phyloP scores from a whole-genome alignment of 2,113 vertebrate species.

The Mohoua ochrocephala region DNA sequence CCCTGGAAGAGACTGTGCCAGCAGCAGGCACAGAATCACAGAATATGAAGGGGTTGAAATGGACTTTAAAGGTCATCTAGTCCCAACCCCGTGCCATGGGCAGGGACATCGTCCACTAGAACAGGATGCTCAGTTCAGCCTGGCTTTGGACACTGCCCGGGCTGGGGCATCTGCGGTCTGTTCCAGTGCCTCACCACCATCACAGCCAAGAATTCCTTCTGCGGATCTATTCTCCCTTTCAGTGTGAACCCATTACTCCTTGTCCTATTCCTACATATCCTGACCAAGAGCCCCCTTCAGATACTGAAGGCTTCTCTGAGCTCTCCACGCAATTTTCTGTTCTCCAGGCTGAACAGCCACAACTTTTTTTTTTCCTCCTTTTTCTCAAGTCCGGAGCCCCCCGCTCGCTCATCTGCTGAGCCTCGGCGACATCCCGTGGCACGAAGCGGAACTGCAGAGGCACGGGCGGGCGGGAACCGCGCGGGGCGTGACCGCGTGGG shows the following conservation, averaged over 20 bases:
- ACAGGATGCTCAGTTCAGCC: neutral
- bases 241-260: neutral
- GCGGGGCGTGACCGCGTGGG: neutral
- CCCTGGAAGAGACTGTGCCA: too few species aligned
- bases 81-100: neutral
- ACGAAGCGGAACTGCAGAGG: neutral
- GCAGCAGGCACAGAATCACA: neutral
- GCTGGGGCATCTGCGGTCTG: neutral
- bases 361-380: too few species aligned
- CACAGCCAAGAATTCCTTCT: neutral
- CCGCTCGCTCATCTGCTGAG: neutral
- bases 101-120: neutral
- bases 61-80: neutral
- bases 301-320: neutral
- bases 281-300: neutral
- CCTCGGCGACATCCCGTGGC: conserved; percentile 22
- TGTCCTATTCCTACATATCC: neutral
- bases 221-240: too few species aligned
- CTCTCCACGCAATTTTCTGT: neutral
- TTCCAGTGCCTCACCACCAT: too few species aligned
- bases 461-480: too few species aligned
- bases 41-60: neutral
- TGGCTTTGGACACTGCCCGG: neutral
- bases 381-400: neutral
- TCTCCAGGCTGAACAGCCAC: neutral